These are phyloP conservation scores for Cryptocephalus moraei DNA, from an alignment of 2,888 invertebrate genomes.

Conservation along the genomic window DNA sequence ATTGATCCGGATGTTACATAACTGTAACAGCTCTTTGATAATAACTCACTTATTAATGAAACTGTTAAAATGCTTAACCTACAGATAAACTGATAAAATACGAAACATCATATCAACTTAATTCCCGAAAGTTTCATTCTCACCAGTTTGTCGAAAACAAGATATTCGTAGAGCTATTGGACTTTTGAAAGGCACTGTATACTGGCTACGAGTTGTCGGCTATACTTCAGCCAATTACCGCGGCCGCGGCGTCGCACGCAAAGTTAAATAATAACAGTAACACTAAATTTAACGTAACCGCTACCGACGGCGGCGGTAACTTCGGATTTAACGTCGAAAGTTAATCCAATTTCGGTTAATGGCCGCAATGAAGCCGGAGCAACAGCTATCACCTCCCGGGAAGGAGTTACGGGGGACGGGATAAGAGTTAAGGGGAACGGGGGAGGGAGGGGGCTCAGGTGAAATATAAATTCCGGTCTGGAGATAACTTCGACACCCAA, in stretches of 20 bases:
- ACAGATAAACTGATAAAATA: too few species aligned
- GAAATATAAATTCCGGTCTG: neutral
- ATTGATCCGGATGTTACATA: too few species aligned
- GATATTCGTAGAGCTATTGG: too few species aligned
- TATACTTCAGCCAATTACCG: neutral
- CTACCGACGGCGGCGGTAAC: constrained; percentile 2
- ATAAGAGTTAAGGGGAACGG: too few species aligned
- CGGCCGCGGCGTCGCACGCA: neutral
- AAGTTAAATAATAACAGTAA: constrained; percentile 9
- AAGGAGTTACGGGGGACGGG: neutral
- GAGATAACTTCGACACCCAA: neutral
- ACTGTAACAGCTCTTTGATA: too few species aligned
- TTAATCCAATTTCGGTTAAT: constrained; percentile 14
- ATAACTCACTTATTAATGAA: too few species aligned
- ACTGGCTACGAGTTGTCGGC: too few species aligned
- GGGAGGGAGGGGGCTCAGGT: neutral
- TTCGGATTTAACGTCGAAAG: constrained; percentile 8
- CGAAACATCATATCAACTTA: too few species aligned
- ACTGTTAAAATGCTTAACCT: too few species aligned
- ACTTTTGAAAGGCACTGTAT: too few species aligned
- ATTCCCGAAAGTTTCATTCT: too few species aligned
- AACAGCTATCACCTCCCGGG: constrained; percentile 7
- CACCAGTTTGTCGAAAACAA: too few species aligned
- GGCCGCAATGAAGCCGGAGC: constrained; percentile 3
- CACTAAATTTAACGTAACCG: constrained; percentile 8